Evolutionary conservation across 64 coral and sea anemone genomes (phyloP).

Genomic region (Exaiptasia diaphana): DNA sequence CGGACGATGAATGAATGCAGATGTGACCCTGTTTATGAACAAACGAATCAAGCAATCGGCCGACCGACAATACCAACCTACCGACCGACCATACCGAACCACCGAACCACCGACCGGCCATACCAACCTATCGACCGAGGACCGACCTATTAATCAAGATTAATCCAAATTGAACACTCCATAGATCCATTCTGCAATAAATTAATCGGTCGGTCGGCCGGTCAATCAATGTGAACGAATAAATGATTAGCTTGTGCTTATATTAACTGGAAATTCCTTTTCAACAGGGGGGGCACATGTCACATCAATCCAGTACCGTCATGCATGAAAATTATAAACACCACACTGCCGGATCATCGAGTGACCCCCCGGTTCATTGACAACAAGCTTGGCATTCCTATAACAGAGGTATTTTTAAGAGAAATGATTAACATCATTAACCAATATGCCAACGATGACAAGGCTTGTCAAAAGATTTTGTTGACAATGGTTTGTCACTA

Average conservation of each 20-base stretch:
- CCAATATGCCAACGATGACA: background rate
- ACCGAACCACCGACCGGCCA: no score
- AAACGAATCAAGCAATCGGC: background rate
- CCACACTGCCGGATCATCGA: constrained; percentile 19
- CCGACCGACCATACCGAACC: no score
- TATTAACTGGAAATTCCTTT: background rate
- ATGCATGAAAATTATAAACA: constrained; percentile 58
- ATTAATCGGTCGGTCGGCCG: background rate
- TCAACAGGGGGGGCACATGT: constrained; percentile 48
- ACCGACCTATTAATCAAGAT: background rate
- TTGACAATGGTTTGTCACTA: constrained; percentile 80
- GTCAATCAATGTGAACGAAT: no score
- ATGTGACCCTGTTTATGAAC: background rate
- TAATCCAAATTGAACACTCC: background rate
- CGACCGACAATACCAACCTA: no score
- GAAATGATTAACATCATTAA: constrained; percentile 11
- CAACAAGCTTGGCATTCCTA: constrained; percentile 59
- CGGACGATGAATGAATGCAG: background rate
- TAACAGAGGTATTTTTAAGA: constrained; percentile 43
- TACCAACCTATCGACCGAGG: background rate
- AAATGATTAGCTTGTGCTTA: background rate
- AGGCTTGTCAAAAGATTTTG: constrained; percentile 51
- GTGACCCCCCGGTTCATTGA: constrained; percentile 68
- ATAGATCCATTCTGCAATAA: no score
- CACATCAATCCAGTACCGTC: constrained; percentile 37